These are phyloP conservation scores for Gadopsis marmoratus DNA, from an alignment of 2,797 vertebrate genomes.

Conservation along the genomic window DNA sequence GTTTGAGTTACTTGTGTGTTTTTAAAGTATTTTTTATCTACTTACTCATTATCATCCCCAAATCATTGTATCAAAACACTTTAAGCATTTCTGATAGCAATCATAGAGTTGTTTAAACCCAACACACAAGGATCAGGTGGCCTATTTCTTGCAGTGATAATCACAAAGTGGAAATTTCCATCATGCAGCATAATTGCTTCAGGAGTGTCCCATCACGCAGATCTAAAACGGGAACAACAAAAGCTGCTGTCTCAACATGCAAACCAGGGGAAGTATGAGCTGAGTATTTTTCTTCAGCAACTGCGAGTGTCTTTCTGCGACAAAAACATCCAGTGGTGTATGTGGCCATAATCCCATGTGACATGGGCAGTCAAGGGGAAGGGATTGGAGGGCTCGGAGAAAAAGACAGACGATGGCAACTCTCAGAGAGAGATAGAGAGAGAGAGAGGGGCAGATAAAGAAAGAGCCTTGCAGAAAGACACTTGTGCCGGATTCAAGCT, in stretches of 20 bases:
- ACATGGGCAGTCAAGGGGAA: conserved; percentile 79
- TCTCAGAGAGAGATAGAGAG: conserved; percentile 39
- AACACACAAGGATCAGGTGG: conserved; percentile 30
- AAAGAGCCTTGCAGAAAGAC: conserved; percentile 47
- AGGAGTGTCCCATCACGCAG: conserved; percentile 23
- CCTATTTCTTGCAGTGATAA: conserved; percentile 34
- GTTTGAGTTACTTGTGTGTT: not conserved
- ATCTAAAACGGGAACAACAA: conserved; percentile 39
- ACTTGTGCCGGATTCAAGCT: conserved; percentile 32
- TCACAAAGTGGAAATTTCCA: conserved; percentile 37
- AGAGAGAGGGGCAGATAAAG: conserved; percentile 35
- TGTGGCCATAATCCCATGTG: conserved; percentile 80
- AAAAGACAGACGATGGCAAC: conserved; percentile 66
- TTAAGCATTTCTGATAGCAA: not conserved
- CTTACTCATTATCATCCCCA: not conserved
- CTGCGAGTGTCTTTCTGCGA: conserved; percentile 65
- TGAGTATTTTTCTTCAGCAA: conserved; percentile 54
- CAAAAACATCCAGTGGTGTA: conserved; percentile 72
- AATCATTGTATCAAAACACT: conserved; percentile 3
- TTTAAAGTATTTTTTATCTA: not conserved
- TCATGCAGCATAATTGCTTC: conserved; percentile 32
- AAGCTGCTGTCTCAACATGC: conserved; percentile 62
- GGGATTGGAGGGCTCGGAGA: conserved; percentile 72
- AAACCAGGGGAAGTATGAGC: conserved; percentile 38
- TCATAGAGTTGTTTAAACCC: conserved; percentile 11